phyloP scores from a whole-genome alignment of 2,113 vertebrate genomes.

The Orcinus orca region DNA sequence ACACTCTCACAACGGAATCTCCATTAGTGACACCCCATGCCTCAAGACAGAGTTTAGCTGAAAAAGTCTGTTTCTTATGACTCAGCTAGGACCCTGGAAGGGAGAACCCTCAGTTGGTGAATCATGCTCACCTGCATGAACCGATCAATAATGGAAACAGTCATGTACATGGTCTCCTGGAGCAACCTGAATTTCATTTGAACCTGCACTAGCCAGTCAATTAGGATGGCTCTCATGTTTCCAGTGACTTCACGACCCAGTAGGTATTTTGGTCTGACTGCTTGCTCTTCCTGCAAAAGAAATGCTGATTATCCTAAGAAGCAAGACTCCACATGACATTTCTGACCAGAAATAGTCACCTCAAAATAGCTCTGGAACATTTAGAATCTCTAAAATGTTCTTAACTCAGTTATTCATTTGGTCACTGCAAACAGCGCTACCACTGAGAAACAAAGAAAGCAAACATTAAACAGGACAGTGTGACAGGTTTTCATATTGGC shows the following conservation, averaged over 20 bases:
- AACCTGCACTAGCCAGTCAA: slow-evolving; percentile 94
- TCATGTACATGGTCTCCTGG: slow-evolving; percentile 93
- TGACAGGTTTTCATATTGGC: not conserved
- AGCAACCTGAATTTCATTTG: slow-evolving; percentile 87
- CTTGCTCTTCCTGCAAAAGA: slow-evolving; percentile 82
- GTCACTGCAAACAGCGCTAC: not conserved
- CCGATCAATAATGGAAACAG: slow-evolving; percentile 88
- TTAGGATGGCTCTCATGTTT: slow-evolving; percentile 88
- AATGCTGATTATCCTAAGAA: not conserved
- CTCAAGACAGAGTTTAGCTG: not conserved
- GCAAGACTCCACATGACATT: not conserved
- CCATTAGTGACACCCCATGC: not conserved
- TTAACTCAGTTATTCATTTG: not conserved
- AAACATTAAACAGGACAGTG: not conserved
- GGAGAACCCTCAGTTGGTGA: not conserved
- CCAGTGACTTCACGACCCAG: slow-evolving; percentile 85
- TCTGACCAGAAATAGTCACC: not conserved
- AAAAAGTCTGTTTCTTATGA: not conserved
- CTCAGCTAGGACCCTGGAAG: not conserved
- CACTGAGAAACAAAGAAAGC: not conserved
- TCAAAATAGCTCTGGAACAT: not conserved
- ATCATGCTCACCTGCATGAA: slow-evolving; percentile 89
- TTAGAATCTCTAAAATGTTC: not conserved
- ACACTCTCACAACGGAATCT: not conserved
- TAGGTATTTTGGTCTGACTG: slow-evolving; percentile 85